Evolutionary conservation across 2,888 invertebrate species (phyloP).

Genomic region (Drosophila rellima): DNA sequence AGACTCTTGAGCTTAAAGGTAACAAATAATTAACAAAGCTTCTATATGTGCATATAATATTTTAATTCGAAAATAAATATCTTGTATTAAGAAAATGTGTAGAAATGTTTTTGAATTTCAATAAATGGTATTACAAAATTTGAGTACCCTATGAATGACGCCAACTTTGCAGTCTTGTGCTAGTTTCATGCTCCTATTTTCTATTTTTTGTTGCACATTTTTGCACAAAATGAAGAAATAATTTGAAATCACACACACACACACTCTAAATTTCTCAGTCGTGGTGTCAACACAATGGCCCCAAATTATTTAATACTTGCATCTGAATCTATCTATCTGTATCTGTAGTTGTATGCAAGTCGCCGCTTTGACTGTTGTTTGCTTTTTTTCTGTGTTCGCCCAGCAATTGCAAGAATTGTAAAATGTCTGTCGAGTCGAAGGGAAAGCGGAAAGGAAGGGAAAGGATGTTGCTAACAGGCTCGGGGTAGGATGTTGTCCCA

Average conservation of each 20-base stretch:
- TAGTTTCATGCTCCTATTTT: conserved; percentile 49
- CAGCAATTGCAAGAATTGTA: conserved; percentile 65
- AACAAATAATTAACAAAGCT: neutral
- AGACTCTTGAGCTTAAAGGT: no score
- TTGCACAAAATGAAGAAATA: conserved; percentile 78
- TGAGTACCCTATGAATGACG: conserved; percentile 46
- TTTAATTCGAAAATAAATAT: neutral
- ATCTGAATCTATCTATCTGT: conserved; percentile 23
- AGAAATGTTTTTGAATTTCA: neutral
- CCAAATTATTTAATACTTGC: conserved; percentile 82
- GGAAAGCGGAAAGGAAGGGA: neutral
- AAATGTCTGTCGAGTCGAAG: conserved; percentile 37
- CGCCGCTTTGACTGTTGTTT: conserved; percentile 52
- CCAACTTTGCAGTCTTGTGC: conserved; percentile 66
- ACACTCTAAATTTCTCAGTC: conserved; percentile 39
- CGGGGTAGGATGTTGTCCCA: conserved; percentile 37
- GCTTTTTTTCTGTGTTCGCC: conserved; percentile 32
- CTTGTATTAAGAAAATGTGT: neutral
- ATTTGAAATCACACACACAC: conserved; percentile 65
- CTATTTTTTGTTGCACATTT: conserved; percentile 48
- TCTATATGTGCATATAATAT: neutral
- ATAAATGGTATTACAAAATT: conserved; percentile 3
- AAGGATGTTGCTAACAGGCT: conserved; percentile 22
- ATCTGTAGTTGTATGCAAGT: conserved; percentile 26
- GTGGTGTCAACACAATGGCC: conserved; percentile 78